A percentile compares a stretch with the other conserved stretches of the same genome.
Evolutionary conservation across 2,888 invertebrate species (phyloP).

Genomic region (Lasioglossum villosulum): DNA sequence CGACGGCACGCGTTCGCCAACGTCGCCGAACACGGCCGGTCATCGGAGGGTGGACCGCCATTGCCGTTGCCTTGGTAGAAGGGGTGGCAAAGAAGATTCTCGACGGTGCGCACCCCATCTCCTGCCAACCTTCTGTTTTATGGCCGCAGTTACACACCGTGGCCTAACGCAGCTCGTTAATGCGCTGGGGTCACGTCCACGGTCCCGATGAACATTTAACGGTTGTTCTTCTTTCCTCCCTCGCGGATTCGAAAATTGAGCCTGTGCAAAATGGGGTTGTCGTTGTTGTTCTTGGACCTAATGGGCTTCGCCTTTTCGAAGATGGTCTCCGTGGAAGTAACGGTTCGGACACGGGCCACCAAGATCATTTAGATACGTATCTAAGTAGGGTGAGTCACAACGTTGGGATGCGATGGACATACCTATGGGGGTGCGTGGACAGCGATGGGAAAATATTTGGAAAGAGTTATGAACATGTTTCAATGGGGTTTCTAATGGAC

Average conservation of each 20-base stretch:
- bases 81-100: constrained; percentile 26
- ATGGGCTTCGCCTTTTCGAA: background rate
- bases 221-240: constrained; percentile 22
- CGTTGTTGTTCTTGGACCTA: background rate
- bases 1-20: constrained; percentile 76
- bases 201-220: constrained; percentile 32
- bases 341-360: background rate
- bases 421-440: background rate
- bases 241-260: background rate
- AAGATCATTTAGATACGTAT: background rate
- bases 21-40: constrained; percentile 61
- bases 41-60: constrained; percentile 35
- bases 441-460: background rate
- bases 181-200: constrained; percentile 42
- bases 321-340: background rate
- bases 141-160: constrained; percentile 71
- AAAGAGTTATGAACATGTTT: background rate
- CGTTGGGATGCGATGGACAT: background rate
- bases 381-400: constrained; percentile 2
- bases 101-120: constrained; percentile 45
- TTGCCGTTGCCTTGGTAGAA: constrained; percentile 18
- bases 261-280: background rate
- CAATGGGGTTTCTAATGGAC: background rate
- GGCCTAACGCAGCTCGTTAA: constrained; percentile 60
- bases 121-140: constrained; percentile 74